Base-by-base conservation (phyloP, 2,888 invertebrate species). In the Drosophila subsilvestris region DNA sequence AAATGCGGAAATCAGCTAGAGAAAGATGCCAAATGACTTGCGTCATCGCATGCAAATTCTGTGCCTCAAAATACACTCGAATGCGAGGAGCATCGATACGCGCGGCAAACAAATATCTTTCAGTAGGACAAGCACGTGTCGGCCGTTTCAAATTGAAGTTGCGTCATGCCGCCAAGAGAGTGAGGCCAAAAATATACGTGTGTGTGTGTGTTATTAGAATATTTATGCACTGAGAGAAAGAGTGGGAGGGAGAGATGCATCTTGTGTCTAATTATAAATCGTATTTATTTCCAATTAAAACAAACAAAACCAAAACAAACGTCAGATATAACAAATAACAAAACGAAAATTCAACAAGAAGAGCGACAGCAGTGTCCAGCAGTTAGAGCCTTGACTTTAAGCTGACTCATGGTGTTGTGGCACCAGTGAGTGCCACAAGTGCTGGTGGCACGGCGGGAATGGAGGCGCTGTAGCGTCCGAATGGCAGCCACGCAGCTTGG, bases 401-500 rank as follows among this genome's bases (percentile, higher is more conserved):
- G 25, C 12, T n/a, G 44, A 44, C 6, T 22, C 20, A 14, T 55
- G 42, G 25, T 5, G 29, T 7, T 3, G 20, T 27, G 50, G 27
- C n/a, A 12, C 53, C 51, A 79, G 74, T 79, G 84, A 71, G 71
- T 82, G 72, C 83, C 37, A 88, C 55, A 43, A 51, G 42, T 12
- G 29, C 69, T 10, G 29, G 69, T 8, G 29, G 7, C 18, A 56
- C 48, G 43, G 25, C 49, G 68, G 48, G 69, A 51, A 51, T 55
- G 43, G 56, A 48, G 43, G 14, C 62, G 67, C 32, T 81, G 87
- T 25, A 83, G 25, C 3, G 84, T 78, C 81, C 90, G 86, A 76
- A 91, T 73, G 85, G 93, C 50, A 93, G 93, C 85, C 94, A 91
- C 61, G 93, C 93, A 90, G 94, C 94, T 66, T 70, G 88, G 81